Percentiles rank a stretch among this genome's conserved stretches.
Conservation (phyloP, 2,113 vertebrate genomes). For the Setophaga coronata region DNA sequence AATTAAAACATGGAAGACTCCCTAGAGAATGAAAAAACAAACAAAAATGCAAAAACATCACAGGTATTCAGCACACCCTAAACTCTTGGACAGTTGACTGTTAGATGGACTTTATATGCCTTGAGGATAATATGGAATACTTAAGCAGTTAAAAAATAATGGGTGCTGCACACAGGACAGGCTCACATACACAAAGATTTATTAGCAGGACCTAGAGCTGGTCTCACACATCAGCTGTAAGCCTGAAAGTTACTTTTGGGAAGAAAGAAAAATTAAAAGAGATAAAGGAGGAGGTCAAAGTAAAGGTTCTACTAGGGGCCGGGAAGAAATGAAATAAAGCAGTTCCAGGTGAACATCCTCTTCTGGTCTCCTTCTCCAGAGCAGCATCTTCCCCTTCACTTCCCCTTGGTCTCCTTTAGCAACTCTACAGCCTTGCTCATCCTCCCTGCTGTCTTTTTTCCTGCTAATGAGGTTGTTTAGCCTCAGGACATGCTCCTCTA, state of each 20-base stretch:
- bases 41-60: background rate
- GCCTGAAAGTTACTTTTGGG: background rate
- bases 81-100: background rate
- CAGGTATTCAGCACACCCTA: background rate
- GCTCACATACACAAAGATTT: background rate
- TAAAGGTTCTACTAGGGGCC: background rate
- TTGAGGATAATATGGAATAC: background rate
- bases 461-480: background rate
- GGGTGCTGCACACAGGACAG: background rate
- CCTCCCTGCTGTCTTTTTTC: background rate
- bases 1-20: constrained; percentile 66
- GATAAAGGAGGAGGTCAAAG: background rate
- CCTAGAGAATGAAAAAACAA: background rate
- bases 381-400: background rate
- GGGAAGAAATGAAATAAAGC: background rate
- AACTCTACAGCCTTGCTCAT: background rate
- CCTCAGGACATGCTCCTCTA: background rate
- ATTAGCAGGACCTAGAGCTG: background rate
- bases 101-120: background rate
- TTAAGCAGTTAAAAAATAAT: background rate
- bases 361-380: background rate
- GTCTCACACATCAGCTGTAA: background rate
- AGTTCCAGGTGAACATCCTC: background rate
- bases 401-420: background rate
- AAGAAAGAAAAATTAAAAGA: background rate